phyloP scores from a whole-genome alignment of 2,888 invertebrate genomes.

The Caenorhabditis panamensis region DNA sequence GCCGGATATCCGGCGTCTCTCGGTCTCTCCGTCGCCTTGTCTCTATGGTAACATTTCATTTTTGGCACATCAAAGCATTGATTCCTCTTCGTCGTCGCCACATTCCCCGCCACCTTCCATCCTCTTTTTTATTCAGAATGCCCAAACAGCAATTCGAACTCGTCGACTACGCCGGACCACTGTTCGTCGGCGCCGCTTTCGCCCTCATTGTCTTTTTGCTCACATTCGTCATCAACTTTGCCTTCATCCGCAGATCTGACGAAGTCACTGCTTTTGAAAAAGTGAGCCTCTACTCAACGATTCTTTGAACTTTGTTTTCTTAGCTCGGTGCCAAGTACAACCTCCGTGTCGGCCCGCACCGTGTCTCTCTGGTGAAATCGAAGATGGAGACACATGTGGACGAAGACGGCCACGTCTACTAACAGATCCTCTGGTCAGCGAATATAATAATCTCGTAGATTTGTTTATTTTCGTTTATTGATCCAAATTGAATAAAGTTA shows the following conservation, averaged over 20 bases:
- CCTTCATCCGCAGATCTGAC: constrained; percentile 61
- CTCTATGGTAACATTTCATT: constrained; percentile 52
- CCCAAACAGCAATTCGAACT: constrained; percentile 62
- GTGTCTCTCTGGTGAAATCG: constrained; percentile 64
- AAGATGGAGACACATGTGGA: constrained; percentile 55
- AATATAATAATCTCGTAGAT: constrained; percentile 16
- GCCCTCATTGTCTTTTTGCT: constrained; percentile 56
- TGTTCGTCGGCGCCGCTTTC: constrained; percentile 61
- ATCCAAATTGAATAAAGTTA: constrained; percentile 7
- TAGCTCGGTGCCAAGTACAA: constrained; percentile 68
- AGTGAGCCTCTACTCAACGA: constrained; percentile 43
- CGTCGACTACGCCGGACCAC: constrained; percentile 57
- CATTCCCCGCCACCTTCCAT: neutral
- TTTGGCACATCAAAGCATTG: constrained; percentile 41
- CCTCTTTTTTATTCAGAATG: constrained; percentile 33
- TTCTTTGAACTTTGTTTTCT: neutral
- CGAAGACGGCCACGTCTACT: constrained; percentile 58
- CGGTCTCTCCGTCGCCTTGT: constrained; percentile 29
- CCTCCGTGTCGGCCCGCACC: constrained; percentile 65
- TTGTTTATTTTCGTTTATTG: neutral
- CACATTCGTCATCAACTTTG: constrained; percentile 65
- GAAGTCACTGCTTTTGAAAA: constrained; percentile 69
- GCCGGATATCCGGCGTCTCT: constrained; percentile 51
- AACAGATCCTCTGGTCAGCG: neutral
- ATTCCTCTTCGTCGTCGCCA: neutral